Evolutionary conservation across 2,797 vertebrate species (phyloP).

Genomic region (Selene dorsalis): DNA sequence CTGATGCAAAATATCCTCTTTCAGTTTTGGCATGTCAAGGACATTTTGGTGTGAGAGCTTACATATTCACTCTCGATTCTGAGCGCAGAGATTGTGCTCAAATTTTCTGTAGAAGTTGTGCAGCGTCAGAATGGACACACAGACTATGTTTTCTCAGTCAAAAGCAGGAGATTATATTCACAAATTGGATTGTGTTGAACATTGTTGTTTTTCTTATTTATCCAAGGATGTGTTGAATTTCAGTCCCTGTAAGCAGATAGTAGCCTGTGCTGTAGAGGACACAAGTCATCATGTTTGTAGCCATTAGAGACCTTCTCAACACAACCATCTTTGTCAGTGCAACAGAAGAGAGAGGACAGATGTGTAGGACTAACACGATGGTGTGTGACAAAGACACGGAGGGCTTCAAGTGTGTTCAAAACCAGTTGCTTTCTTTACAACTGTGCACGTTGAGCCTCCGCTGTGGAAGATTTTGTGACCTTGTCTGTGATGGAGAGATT

Average conservation of each 20-base stretch:
- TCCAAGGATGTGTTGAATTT: neutral
- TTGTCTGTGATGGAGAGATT: slow-evolving; percentile 69
- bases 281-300: neutral
- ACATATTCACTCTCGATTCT: neutral
- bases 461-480: slow-evolving; percentile 72
- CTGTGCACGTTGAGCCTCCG: slow-evolving; percentile 50
- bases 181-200: neutral
- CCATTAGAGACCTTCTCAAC: neutral
- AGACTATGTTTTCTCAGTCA: neutral
- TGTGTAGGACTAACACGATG: neutral
- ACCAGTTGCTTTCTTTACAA: slow-evolving; percentile 32
- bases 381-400: slow-evolving; percentile 9
- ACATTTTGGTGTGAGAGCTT: slow-evolving; percentile 11
- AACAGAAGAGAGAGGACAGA: neutral
- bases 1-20: slow-evolving; percentile 18
- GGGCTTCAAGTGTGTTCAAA: neutral
- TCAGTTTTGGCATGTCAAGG: slow-evolving; percentile 20
- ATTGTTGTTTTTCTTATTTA: slow-evolving; percentile 17
- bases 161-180: neutral
- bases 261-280: neutral
- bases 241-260: neutral
- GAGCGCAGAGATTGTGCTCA: neutral
- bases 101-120: neutral
- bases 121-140: neutral
- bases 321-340: neutral